Evolutionary conservation across 2,888 invertebrate genomes (phyloP).

Genomic region (Agrotis puta): DNA sequence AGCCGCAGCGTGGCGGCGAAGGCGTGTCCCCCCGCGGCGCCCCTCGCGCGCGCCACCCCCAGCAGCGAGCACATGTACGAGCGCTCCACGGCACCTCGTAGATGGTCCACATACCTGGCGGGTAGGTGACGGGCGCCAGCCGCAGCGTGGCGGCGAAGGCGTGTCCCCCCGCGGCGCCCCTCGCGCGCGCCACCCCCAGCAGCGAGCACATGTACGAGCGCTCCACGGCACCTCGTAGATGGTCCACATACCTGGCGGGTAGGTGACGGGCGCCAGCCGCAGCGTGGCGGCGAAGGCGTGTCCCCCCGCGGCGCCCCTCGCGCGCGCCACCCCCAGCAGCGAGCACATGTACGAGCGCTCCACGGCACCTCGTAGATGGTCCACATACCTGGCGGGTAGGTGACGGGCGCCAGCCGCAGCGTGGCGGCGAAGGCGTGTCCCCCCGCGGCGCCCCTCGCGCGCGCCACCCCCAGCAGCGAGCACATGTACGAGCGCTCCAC

Average conservation of each 20-base stretch:
- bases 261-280: conserved; percentile 92
- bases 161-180: conserved; percentile 96
- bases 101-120: conserved; percentile 57
- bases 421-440: conserved; percentile 96
- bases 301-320: conserved; percentile 96
- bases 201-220: conserved; percentile 97
- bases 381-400: conserved; percentile 72
- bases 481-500: conserved; percentile 98
- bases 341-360: conserved; percentile 98
- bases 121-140: conserved; percentile 91
- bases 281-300: conserved; percentile 95
- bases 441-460: conserved; percentile 96
- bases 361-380: conserved; percentile 85
- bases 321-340: conserved; percentile 96
- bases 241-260: conserved; percentile 70
- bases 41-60: conserved; percentile 96
- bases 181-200: conserved; percentile 96
- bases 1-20: conserved; percentile 95
- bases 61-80: conserved; percentile 98
- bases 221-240: conserved; percentile 93
- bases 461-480: conserved; percentile 97
- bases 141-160: conserved; percentile 95
- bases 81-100: conserved; percentile 96
- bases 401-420: conserved; percentile 92
- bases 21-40: conserved; percentile 96